Percentiles rank a stretch among this genome's conserved stretches.
These are phyloP conservation scores for Lamproptera curius DNA, from an alignment of 2,888 invertebrate species.

Conservation along the genomic window DNA sequence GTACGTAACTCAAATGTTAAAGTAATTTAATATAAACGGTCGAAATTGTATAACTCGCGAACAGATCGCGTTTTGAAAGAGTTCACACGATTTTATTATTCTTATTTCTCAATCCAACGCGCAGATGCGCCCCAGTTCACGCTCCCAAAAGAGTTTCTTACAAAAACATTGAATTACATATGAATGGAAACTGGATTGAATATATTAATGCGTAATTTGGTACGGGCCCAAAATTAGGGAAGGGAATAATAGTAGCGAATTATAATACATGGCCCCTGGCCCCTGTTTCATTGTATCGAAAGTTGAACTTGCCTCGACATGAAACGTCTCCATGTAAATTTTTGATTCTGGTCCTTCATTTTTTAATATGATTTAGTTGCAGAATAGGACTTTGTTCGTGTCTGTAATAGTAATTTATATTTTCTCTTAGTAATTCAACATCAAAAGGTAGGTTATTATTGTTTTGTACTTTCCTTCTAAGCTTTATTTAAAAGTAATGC, in stretches of 20 bases:
- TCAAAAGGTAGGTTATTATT: too few relatives aligned
- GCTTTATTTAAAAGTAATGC: background rate
- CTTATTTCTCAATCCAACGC: conserved; percentile 65
- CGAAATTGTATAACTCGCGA: conserved; percentile 2
- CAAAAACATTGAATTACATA: conserved; percentile 70
- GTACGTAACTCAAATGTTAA: background rate
- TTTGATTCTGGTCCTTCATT: conserved; percentile 21
- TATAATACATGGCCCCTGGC: conserved; percentile 40
- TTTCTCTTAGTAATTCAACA: too few relatives aligned
- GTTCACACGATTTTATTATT: conserved; percentile 62
- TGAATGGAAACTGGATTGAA: conserved; percentile 76
- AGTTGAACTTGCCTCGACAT: conserved; percentile 58
- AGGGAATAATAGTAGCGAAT: conserved; percentile 62
- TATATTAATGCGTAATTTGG: conserved; percentile 72
- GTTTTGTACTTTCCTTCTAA: too few relatives aligned
- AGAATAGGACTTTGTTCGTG: too few relatives aligned
- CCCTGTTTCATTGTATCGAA: conserved; percentile 54
- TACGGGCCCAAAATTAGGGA: conserved; percentile 69
- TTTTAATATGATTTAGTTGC: background rate
- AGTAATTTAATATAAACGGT: background rate
- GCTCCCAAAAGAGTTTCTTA: conserved; percentile 58
- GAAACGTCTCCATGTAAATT: conserved; percentile 30
- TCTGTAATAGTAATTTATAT: too few relatives aligned
- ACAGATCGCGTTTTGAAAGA: conserved; percentile 28
- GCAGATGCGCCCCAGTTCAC: conserved; percentile 70